These are phyloP conservation scores for Oscheius sp. DNA, from an alignment of 2,888 invertebrate species.

Conservation along the genomic window DNA sequence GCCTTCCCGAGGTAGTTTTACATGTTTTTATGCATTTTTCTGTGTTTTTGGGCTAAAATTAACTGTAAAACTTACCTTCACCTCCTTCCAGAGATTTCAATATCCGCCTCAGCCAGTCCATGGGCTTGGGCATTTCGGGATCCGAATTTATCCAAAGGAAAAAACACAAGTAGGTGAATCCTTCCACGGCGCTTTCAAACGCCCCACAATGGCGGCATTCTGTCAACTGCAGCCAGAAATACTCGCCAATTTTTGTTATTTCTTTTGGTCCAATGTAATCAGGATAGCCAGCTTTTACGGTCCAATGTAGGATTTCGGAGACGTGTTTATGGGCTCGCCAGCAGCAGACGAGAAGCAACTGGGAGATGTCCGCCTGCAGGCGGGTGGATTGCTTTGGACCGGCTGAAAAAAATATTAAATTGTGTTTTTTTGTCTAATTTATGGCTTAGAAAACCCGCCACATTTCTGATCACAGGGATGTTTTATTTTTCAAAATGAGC, in stretches of 20 bases:
- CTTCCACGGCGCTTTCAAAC: slow-evolving; percentile 94
- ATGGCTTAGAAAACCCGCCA: too few species aligned
- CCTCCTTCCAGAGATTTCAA: slow-evolving; percentile 72
- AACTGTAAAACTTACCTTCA: slow-evolving; percentile 66
- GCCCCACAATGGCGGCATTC: slow-evolving; percentile 91
- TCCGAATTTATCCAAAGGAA: slow-evolving; percentile 78
- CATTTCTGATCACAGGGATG: too few species aligned
- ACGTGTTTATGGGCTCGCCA: slow-evolving; percentile 94
- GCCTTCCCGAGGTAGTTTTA: too few species aligned
- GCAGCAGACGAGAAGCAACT: slow-evolving; percentile 89
- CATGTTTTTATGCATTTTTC: too few species aligned
- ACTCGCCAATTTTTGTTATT: slow-evolving; percentile 69
- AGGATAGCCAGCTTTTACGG: slow-evolving; percentile 42
- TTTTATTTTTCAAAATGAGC: too few species aligned
- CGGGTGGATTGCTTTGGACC: not conserved
- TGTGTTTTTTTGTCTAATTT: too few species aligned
- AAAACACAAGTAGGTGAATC: slow-evolving; percentile 83
- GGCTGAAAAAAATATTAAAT: slow-evolving; percentile 26
- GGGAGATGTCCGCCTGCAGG: slow-evolving; percentile 73
- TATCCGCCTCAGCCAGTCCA: slow-evolving; percentile 74
- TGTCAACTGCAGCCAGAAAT: slow-evolving; percentile 74
- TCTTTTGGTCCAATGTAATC: not conserved
- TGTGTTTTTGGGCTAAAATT: too few species aligned
- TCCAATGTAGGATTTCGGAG: slow-evolving; percentile 74
- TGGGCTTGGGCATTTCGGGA: slow-evolving; percentile 69